Base-by-base conservation (phyloP, 2,888 invertebrate species). In the Nudaria mundana region DNA sequence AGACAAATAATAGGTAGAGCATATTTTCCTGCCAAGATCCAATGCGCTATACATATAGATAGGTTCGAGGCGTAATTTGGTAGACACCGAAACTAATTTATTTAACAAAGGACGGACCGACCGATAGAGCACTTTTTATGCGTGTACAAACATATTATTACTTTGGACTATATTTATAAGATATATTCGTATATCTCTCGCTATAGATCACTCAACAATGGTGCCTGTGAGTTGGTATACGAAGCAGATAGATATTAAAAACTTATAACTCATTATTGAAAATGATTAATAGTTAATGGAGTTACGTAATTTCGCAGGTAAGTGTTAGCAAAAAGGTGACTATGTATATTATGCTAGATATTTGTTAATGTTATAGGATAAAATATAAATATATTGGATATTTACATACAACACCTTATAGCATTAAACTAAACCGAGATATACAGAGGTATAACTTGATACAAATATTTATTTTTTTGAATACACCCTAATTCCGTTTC, bases 11-110 rank as follows among this genome's bases (percentile, higher is more conserved):
- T 79, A 77, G 80, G 83, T 81, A 75, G 87, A 86, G 86, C 85
- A 87, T 84, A 86, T 85, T 86, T 81, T 77, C 80, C 69, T 77
- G 67, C 69, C 71, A 68, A 78, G 78, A 79, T 79, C 76, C 72
- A 72, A 69, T 79, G 69, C 69, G 78, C 62, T 76, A 68, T 82
- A 81, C 79, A 76, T 84, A 80, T 80, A 84, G 80, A 85, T 84
- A 86, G 81, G 80, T 82, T 71, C 40, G 76, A 80, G 75, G 89
- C 89, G 89, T 90, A 90, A 90, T 89, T 87, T 90, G 88, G 89
- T 90, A 89, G 89, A 89, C 85, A 89, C 89, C 89, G 89, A 87
- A 88, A 81, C 89, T 87, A 89, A 89, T 89, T 89, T 89, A 88
- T 86, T 87, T 88, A 84, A 89, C 89, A 89, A 89, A 89, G 86